phyloP scores from a whole-genome alignment of 2,113 vertebrate genomes.

The Phainopepla nitens region DNA sequence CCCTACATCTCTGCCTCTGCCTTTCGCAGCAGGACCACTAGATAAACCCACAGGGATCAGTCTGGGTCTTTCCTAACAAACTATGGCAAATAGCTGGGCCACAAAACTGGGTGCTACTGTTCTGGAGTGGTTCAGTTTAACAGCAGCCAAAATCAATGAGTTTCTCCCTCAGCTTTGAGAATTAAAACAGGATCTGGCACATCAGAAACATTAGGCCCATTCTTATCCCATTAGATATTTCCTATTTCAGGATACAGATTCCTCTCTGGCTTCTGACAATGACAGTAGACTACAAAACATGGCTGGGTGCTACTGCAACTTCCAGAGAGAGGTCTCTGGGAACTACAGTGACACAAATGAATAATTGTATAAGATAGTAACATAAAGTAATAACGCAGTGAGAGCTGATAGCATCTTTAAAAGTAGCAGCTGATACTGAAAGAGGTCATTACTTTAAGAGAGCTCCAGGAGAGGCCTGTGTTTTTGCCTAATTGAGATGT shows the following conservation, averaged over 20 bases:
- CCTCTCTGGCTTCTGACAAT: not conserved
- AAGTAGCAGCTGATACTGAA: not conserved
- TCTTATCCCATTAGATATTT: not conserved
- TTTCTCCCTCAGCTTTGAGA: not conserved
- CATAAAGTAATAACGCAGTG: not conserved
- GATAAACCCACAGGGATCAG: not conserved
- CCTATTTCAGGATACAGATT: accelerated
- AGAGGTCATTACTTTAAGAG: not conserved
- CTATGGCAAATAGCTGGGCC: not conserved
- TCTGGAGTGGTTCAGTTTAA: not conserved
- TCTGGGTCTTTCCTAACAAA: not conserved
- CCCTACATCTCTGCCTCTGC: not conserved
- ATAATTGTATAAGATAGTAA: not conserved
- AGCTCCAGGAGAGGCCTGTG: not conserved
- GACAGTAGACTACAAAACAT: not conserved
- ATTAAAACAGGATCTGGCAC: not conserved
- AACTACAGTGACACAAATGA: not conserved
- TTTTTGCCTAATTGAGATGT: not conserved
- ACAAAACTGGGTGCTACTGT: not conserved
- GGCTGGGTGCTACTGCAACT: not conserved
- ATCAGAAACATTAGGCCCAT: not conserved
- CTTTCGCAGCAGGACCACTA: not conserved
- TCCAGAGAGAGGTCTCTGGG: not conserved
- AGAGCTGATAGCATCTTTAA: not conserved
- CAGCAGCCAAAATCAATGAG: not conserved